Conservation (phyloP, 2,113 vertebrate species). For the Ondatra zibethicus region DNA sequence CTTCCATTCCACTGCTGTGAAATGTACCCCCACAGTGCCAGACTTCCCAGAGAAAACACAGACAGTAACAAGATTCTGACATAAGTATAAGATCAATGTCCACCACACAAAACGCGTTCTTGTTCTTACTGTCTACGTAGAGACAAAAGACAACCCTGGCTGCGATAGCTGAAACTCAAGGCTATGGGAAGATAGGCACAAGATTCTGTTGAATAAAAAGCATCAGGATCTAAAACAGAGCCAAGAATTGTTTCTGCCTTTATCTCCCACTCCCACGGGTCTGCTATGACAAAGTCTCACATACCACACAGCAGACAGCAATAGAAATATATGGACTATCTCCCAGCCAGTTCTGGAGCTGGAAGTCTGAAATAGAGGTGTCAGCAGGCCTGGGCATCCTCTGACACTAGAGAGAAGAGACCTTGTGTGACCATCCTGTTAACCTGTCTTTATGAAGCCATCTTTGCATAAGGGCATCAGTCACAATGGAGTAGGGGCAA, state of each 20-base stretch:
- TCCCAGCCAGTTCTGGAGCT: too few species aligned
- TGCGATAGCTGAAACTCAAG: not conserved
- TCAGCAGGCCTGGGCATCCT: not conserved
- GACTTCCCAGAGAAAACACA: not conserved
- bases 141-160: not conserved
- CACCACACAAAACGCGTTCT: not conserved
- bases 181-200: not conserved
- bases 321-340: not conserved
- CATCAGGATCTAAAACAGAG: not conserved
- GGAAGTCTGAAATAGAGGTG: not conserved
- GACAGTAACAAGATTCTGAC: not conserved
- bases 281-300: not conserved
- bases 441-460: not conserved
- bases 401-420: rapidly evolving
- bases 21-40: not conserved
- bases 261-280: not conserved
- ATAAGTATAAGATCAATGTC: not conserved
- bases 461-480: not conserved
- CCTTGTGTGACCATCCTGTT: not conserved
- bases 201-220: not conserved
- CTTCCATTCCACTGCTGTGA: rapidly evolving
- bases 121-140: not conserved
- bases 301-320: not conserved
- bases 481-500: not conserved
- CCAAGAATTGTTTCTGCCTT: not conserved